Conservation (phyloP, 2,797 vertebrate genomes). For the Parotocinclus haroldoi region DNA sequence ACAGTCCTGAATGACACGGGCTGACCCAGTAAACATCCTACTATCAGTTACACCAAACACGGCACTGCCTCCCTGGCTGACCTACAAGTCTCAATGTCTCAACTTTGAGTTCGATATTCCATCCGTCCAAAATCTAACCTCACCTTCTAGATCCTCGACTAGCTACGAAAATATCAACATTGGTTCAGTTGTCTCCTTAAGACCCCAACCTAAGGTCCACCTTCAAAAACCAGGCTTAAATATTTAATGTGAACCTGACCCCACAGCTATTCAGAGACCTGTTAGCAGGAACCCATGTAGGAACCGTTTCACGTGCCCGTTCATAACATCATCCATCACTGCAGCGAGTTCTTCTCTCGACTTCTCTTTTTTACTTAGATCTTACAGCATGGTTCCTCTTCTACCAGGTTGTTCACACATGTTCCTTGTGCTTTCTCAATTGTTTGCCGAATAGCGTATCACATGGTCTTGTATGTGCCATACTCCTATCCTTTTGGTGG, state of each 20-base stretch:
- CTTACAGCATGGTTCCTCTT: too few relatives aligned
- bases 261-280: neutral
- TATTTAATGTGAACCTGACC: neutral
- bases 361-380: conserved; percentile 1
- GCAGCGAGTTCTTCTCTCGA: neutral
- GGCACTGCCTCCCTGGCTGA: neutral
- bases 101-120: neutral
- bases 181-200: neutral
- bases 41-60: conserved; percentile 12
- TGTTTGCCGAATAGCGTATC: too few relatives aligned
- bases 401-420: too few relatives aligned
- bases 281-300: neutral
- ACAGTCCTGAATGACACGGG: neutral
- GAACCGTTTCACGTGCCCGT: conserved; percentile 8
- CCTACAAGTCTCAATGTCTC: neutral
- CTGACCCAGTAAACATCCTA: conserved; percentile 6
- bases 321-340: conserved; percentile 7
- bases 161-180: neutral
- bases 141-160: conserved; percentile 1
- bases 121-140: neutral
- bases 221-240: conserved; percentile 1
- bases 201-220: neutral
- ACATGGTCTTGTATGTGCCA: too few relatives aligned
- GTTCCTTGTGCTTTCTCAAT: too few relatives aligned
- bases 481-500: too few relatives aligned